These are phyloP conservation scores for Smittia aterrima DNA, from an alignment of 2,888 invertebrate species.

Conservation along the genomic window DNA sequence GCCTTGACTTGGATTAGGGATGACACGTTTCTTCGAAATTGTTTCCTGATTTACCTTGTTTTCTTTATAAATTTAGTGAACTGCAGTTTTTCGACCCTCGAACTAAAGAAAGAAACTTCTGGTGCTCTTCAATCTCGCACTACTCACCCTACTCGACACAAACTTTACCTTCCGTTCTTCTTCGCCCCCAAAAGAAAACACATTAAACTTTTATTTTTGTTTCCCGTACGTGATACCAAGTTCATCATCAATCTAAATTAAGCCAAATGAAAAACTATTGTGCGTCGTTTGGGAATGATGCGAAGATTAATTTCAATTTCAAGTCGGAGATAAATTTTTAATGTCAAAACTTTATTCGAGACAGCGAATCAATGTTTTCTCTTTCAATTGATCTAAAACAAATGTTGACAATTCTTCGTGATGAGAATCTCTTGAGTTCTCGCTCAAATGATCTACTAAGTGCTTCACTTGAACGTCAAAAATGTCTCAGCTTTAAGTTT, in stretches of 20 bases:
- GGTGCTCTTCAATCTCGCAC: constrained; percentile 20
- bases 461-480: no score
- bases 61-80: neutral
- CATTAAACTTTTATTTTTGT: constrained; percentile 12
- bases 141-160: neutral
- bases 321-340: constrained; percentile 8
- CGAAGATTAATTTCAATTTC: constrained; percentile 15
- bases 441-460: no score
- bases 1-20: neutral
- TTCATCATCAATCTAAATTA: constrained; percentile 39
- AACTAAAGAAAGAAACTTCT: neutral
- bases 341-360: constrained; percentile 6
- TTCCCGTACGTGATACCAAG: constrained; percentile 13
- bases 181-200: neutral
- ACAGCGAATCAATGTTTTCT: neutral
- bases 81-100: neutral
- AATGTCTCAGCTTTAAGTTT: no score
- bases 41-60: neutral
- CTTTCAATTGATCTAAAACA: no score
- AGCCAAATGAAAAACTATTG: constrained; percentile 23
- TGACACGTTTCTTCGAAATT: constrained; percentile 1
- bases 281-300: neutral
- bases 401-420: no score
- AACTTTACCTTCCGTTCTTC: neutral
- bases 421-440: no score